Evolutionary conservation across 2,113 vertebrate genomes (phyloP).

Genomic region (Alosa alosa): DNA sequence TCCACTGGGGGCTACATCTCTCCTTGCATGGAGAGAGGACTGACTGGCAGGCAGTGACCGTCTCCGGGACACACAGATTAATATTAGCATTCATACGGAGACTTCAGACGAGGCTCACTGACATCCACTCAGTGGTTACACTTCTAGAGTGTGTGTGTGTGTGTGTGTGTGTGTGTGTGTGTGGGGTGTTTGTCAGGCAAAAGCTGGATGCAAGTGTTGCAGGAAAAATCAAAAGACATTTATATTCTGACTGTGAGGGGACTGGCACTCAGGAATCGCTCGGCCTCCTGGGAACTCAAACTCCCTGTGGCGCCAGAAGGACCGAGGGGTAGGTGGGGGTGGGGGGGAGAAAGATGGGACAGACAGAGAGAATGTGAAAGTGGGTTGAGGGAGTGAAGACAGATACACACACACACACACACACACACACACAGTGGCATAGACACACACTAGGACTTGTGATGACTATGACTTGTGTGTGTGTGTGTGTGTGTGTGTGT

Average conservation of each 20-base stretch:
- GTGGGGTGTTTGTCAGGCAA: neutral
- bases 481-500: too few relatives aligned
- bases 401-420: neutral
- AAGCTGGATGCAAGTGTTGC: neutral
- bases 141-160: neutral
- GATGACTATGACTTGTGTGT: neutral
- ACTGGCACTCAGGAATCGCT: neutral
- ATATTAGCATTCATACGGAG: slow-evolving; percentile 23
- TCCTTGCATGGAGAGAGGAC: slow-evolving; percentile 27
- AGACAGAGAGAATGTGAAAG: neutral
- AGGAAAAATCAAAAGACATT: neutral
- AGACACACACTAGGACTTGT: too few relatives aligned
- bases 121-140: slow-evolving; percentile 34
- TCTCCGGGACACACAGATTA: slow-evolving; percentile 36
- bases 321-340: neutral
- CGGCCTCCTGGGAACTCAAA: slow-evolving; percentile 1
- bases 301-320: neutral
- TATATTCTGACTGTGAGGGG: slow-evolving; percentile 10
- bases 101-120: slow-evolving; percentile 10
- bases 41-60: slow-evolving; percentile 28
- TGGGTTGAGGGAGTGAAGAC: neutral
- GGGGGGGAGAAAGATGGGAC: neutral
- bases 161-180: neutral
- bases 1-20: slow-evolving; percentile 33
- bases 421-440: too few relatives aligned